phyloP scores from a whole-genome alignment of 1,140 invertebrate species.

The Teleogryllus occipitalis region DNA sequence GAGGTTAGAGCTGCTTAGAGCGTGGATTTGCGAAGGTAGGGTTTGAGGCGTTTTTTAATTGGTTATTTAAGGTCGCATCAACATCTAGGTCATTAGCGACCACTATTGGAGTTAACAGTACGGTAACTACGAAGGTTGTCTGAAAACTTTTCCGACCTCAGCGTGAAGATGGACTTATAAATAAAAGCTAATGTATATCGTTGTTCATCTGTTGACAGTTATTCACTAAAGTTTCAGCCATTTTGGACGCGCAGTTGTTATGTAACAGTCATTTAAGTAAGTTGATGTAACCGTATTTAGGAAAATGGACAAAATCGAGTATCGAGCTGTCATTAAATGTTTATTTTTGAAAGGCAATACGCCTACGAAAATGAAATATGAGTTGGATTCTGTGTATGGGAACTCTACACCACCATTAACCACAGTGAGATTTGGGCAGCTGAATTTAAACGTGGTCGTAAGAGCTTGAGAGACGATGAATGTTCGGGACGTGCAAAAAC shows the following conservation, averaged over 20 bases:
- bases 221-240: background rate
- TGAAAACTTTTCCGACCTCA: too few relatives aligned
- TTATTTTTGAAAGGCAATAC: constrained; percentile 11
- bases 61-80: too few relatives aligned
- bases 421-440: constrained; percentile 7
- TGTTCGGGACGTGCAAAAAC: background rate
- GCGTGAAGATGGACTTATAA: too few relatives aligned
- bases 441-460: constrained; percentile 7
- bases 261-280: background rate
- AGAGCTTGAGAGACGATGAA: constrained; percentile 3
- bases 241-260: too few relatives aligned
- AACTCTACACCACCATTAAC: constrained; percentile 8
- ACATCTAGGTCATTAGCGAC: too few relatives aligned
- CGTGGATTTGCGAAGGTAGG: too few relatives aligned
- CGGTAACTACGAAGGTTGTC: too few relatives aligned
- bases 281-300: background rate
- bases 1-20: too few relatives aligned
- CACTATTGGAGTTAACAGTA: too few relatives aligned
- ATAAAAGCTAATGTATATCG: too few relatives aligned
- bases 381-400: constrained; percentile 1
- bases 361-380: constrained; percentile 8
- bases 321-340: constrained; percentile 7
- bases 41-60: too few relatives aligned
- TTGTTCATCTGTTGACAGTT: background rate
- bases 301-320: background rate